phyloP scores from a whole-genome alignment of 2,113 vertebrate species.

The Amphiprion percula region DNA sequence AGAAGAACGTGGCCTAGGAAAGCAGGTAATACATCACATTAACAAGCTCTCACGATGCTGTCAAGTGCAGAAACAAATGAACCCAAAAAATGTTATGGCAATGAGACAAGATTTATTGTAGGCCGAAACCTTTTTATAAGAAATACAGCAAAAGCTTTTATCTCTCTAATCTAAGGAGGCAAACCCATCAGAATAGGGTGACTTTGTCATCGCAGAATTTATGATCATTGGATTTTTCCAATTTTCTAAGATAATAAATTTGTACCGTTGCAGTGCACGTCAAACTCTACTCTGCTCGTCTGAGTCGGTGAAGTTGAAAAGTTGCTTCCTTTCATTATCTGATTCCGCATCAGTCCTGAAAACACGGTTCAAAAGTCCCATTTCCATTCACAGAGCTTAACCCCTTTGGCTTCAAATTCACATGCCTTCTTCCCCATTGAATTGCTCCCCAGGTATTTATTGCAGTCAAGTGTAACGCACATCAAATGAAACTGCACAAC shows the following conservation, averaged over 20 bases:
- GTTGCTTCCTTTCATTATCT: neutral
- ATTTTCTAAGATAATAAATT: constrained; percentile 14
- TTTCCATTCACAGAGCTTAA: too few relatives aligned
- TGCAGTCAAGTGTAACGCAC: too few relatives aligned
- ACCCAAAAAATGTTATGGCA: neutral
- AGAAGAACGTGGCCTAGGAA: too few relatives aligned
- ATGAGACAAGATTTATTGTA: neutral
- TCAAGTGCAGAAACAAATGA: neutral
- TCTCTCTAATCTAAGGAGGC: neutral
- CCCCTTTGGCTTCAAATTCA: too few relatives aligned
- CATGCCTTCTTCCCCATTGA: too few relatives aligned
- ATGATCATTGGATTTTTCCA: constrained; percentile 11
- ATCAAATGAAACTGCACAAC: too few relatives aligned
- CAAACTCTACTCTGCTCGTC: neutral
- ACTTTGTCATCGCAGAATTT: neutral
- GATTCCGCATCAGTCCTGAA: neutral
- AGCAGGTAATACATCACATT: neutral
- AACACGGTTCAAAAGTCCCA: neutral
- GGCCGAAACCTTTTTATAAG: neutral
- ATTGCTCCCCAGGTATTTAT: too few relatives aligned
- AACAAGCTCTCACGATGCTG: neutral
- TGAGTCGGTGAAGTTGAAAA: neutral
- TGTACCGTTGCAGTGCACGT: neutral
- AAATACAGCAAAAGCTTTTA: neutral
- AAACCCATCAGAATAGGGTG: neutral